These are phyloP conservation scores for Homarus americanus DNA, from an alignment of 1,140 invertebrate species.

Conservation along the genomic window DNA sequence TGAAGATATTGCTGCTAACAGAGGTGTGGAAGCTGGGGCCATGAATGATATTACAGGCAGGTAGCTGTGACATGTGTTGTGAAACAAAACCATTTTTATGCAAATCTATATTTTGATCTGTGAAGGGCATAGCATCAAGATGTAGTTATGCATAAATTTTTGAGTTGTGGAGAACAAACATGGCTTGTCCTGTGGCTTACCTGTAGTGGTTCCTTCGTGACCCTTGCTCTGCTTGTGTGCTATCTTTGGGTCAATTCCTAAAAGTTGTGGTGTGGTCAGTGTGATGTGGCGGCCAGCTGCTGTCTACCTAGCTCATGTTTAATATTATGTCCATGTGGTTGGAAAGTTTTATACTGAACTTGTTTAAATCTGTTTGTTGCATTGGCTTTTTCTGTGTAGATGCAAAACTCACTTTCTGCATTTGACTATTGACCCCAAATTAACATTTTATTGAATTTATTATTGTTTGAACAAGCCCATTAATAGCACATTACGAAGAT, in stretches of 20 bases:
- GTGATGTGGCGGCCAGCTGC: conserved; percentile 65
- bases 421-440: conserved; percentile 3
- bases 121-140: conserved; percentile 23
- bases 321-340: conserved; percentile 18
- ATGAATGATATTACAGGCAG: conserved; percentile 54
- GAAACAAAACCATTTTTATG: conserved; percentile 39
- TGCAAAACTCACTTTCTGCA: background rate
- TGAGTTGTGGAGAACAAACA: conserved; percentile 9
- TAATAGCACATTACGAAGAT: background rate
- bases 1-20: conserved; percentile 60
- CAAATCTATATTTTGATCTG: conserved; percentile 44
- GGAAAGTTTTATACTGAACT: background rate
- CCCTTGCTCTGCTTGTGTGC: conserved; percentile 66
- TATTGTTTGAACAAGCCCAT: background rate
- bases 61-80: conserved; percentile 46
- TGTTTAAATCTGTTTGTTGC: background rate
- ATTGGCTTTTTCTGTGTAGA: background rate
- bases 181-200: conserved; percentile 8
- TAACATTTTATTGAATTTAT: background rate
- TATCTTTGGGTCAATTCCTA: conserved; percentile 68
- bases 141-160: conserved; percentile 28
- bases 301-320: conserved; percentile 29
- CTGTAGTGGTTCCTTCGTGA: conserved; percentile 40
- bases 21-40: conserved; percentile 54
- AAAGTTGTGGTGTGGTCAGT: conserved; percentile 70